Evolutionary conservation across 2,888 invertebrate species (phyloP).

Genomic region (Caenorhabditis sinica): DNA sequence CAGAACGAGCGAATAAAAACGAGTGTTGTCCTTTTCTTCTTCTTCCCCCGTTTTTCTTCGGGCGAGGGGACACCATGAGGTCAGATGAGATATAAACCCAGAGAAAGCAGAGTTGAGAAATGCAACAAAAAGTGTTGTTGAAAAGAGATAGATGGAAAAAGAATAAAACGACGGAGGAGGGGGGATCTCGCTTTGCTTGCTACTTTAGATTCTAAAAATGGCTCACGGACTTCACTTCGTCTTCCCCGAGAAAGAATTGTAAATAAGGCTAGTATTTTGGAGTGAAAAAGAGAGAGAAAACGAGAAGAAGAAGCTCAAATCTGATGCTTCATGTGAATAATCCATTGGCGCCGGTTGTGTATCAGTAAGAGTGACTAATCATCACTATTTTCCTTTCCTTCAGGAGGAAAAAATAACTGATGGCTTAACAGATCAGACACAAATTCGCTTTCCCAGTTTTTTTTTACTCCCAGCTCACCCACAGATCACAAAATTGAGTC

Average conservation of each 20-base stretch:
- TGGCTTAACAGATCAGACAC: background rate
- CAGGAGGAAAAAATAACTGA: background rate
- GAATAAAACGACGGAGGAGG: background rate
- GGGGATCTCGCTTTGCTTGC: slow-evolving; percentile 12
- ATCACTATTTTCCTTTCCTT: slow-evolving; percentile 1
- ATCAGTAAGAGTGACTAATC: slow-evolving; percentile 10
- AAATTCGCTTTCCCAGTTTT: background rate
- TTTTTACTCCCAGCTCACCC: background rate
- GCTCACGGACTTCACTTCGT: slow-evolving; percentile 38
- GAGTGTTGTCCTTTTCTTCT: slow-evolving; percentile 23
- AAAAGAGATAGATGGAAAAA: slow-evolving; percentile 26
- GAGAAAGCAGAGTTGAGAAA: slow-evolving; percentile 30
- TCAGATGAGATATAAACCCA: slow-evolving; percentile 23
- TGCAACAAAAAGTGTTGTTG: slow-evolving; percentile 20
- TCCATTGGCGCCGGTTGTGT: background rate
- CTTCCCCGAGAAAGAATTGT: slow-evolving; percentile 33
- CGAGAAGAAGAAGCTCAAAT: slow-evolving; percentile 24
- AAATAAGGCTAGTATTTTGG: slow-evolving; percentile 41
- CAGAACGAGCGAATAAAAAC: slow-evolving; percentile 24
- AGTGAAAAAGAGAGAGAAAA: background rate
- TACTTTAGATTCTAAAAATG: slow-evolving; percentile 55
- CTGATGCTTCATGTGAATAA: slow-evolving; percentile 28
- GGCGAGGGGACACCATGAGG: background rate
- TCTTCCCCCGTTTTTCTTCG: slow-evolving; percentile 7
- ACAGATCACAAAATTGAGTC: slow-evolving; percentile 26